Percentiles rank a stretch among this genome's conserved stretches.
Conservation (phyloP, 1,140 invertebrate genomes). For the Belonocnema kinseyi region DNA sequence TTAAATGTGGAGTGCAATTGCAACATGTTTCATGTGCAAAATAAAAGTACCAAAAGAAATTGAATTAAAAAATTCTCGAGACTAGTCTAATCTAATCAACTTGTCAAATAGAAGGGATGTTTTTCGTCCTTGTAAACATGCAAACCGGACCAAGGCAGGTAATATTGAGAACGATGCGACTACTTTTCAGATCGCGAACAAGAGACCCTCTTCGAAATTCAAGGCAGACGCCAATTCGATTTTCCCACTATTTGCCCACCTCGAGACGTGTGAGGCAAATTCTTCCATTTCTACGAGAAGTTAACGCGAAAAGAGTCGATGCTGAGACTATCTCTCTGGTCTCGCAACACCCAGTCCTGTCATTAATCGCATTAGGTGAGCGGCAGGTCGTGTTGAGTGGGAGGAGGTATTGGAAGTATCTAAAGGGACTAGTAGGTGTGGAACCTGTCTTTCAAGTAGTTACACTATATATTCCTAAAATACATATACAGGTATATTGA, state of each 20-base stretch:
- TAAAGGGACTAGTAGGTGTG: neutral
- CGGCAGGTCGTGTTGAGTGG: slow-evolving; percentile 56
- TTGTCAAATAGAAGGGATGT: no score
- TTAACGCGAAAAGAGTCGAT: slow-evolving; percentile 29
- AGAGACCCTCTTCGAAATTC: slow-evolving; percentile 40
- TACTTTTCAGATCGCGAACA: neutral
- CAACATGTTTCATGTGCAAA: no score
- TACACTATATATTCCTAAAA: neutral
- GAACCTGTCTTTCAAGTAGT: neutral
- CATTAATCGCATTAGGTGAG: slow-evolving; percentile 70
- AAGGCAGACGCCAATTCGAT: slow-evolving; percentile 46
- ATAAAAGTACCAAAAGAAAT: no score
- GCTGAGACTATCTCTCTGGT: slow-evolving; percentile 55
- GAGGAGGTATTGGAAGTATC: slow-evolving; percentile 28
- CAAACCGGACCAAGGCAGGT: slow-evolving; percentile 3
- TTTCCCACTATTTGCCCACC: slow-evolving; percentile 46
- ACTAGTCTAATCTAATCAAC: no score
- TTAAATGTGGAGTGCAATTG: no score
- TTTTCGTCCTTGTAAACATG: neutral
- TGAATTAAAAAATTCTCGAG: no score
- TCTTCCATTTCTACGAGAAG: slow-evolving; percentile 29
- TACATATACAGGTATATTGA: neutral
- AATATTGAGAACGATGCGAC: slow-evolving; percentile 3
- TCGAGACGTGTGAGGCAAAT: slow-evolving; percentile 46
- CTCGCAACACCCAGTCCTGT: slow-evolving; percentile 52